Base-by-base conservation (phyloP, 2,888 invertebrate genomes). In the Metallyticus violacea region DNA sequence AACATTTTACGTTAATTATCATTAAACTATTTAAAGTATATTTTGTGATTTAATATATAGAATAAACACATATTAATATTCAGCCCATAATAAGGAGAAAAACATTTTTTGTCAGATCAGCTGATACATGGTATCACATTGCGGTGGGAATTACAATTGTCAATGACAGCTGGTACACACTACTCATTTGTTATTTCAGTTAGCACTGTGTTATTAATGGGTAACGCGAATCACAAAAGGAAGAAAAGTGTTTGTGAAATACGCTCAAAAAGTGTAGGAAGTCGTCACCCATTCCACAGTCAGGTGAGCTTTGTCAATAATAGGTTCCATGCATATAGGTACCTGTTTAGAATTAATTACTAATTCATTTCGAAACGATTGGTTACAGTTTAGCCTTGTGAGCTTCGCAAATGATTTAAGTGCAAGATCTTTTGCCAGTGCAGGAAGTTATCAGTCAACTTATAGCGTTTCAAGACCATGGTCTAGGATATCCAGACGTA, bases 401-500 rank as follows among this genome's bases (percentile, higher is more conserved):
- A 93, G 93, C 92, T 93, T 94, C 91, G 93, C 93, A 90, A 93
- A 93, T 90, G 94, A 94, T 92, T 92, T 94, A 90, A 94, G 94
- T 92, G 94, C 93, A 90, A 93, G 93, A 90, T 94, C 94, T 89
- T 93, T 93, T 91, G 91, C 92, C 88, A 94, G 94, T 91, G 91
- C 93, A 88, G 92, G 92, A 89, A 94, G 94, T 90, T 93, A 93
- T 91, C 93, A 93, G 91, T 94, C 94, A 40, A 93, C 93, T 88
- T 93, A 93, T 91, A 94, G 94, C 91, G 93, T 93, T 91, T 93
- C 93, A 30, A 89, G 94, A 90, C 94, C 95, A 91, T 95, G 94
- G 94, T 95, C 95, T 90, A 93, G 94, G 90, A 86, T 89, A 22
- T 90, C 90, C 22, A 88, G 89, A 86, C 87, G 89, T 76, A 86